Base-by-base conservation (phyloP, 1,140 invertebrate genomes). In the Caerostris darwini region DNA sequence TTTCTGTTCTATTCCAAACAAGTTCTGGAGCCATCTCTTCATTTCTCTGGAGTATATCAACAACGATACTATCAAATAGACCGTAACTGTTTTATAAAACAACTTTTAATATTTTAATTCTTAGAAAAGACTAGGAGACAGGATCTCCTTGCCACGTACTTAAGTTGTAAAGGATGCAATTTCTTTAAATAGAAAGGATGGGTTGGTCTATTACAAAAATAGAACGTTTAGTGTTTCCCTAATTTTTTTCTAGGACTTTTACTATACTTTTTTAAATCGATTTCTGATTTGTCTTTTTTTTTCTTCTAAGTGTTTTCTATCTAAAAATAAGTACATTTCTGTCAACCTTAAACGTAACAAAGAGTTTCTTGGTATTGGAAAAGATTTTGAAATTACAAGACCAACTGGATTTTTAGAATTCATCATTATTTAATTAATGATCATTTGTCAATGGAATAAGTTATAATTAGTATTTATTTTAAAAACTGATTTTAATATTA, bases 41-140 rank as follows among this genome's bases (percentile, higher is more conserved):
- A 50, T 12, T 50, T 77, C 71, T 53, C 34, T 12, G 6, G 19
- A 77, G 34, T 50, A 10, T 64, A 64, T 77, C 71, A 77, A 34
- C 71, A 77, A 34, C 34, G 34, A 34, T 34, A 34, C 34, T 34
- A 34, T 34, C 34, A 34, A 77, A 77, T 77, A 77, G 71, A 77
- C 71, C 71, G 71, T 50, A 53, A 77, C 71, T 53, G 8, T 34
- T 53, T 5, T 10, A 50, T 77, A 12, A 5, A 53, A 50, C 50
- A 12, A 77, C 12, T 50, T 12, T 77, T 77, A 77, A 77, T 77
- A 77, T 77, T 77, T 12, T 77, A 19, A 50, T 77, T 77, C 71
- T 77, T 77, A 50, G 71, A 77, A 77, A 34, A 50, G 3, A 50
- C 71, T 14, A 53, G 50, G 8, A 10, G 10, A 50, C 34, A 77